Percentiles rank a stretch among this genome's conserved stretches.
Evolutionary conservation across 2,797 vertebrate species (phyloP).

Genomic region (Eutrigla gurnardus): DNA sequence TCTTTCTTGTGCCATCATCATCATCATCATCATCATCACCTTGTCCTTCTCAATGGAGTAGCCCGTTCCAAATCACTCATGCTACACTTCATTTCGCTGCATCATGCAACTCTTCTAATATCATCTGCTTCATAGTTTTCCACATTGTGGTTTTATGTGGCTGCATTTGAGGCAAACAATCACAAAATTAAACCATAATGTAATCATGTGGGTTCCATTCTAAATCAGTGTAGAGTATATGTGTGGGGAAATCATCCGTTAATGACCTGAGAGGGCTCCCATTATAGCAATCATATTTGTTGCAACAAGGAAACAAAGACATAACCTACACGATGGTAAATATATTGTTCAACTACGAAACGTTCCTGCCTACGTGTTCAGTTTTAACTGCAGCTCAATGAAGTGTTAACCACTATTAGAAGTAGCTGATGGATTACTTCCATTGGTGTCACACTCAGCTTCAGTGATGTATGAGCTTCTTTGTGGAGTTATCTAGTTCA

Average conservation of each 20-base stretch:
- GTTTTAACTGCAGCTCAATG: slow-evolving; percentile 4
- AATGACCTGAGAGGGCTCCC: background rate
- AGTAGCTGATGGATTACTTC: slow-evolving; percentile 13
- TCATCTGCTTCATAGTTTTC: background rate
- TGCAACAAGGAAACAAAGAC: background rate
- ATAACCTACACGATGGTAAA: background rate
- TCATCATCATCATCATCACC: slow-evolving; percentile 1
- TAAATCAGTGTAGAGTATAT: background rate
- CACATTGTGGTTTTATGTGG: background rate
- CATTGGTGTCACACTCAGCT: slow-evolving; percentile 11
- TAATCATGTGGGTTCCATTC: background rate
- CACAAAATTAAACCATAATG: background rate
- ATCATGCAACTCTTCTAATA: slow-evolving; percentile 7
- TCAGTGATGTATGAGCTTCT: slow-evolving; percentile 51
- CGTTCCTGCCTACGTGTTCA: background rate
- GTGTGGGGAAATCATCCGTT: slow-evolving; percentile 1
- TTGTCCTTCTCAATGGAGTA: slow-evolving; percentile 43
- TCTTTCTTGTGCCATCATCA: slow-evolving; percentile 21
- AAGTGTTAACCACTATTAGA: slow-evolving; percentile 1
- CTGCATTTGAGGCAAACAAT: background rate
- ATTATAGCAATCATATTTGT: background rate
- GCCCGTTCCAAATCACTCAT: slow-evolving; percentile 1
- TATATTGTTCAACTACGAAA: background rate
- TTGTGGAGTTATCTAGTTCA: slow-evolving; percentile 51
- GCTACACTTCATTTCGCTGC: slow-evolving; percentile 20